Base-by-base conservation (phyloP, 2,888 invertebrate genomes). In the Platycheirus albimanus region DNA sequence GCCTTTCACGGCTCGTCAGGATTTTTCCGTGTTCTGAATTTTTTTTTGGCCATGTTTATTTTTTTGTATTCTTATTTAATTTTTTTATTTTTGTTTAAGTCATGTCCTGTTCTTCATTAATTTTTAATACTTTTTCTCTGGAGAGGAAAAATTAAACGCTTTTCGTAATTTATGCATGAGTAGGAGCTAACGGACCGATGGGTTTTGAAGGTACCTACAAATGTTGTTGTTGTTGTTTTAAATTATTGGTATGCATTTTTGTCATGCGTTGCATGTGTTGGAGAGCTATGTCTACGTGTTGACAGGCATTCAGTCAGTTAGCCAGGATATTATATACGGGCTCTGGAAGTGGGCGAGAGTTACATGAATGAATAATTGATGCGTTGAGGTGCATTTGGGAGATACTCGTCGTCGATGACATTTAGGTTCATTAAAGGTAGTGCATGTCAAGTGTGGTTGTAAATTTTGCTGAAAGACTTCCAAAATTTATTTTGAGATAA, bases 101-200 rank as follows among this genome's bases (percentile, higher is more conserved):
- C 41, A 52, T 72, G 36, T 67, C 72, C 78, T 78, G 78, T 43
- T 67, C 51, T 66, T 72, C 78, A 72, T 78, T 78, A 78, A 58
- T 36, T 30, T 63, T 78, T 19, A 47, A 78, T 67, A 30, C 36
- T 17, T 58, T 67, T 52, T 61, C 72, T 61, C 38, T 51, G 45
- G 72, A 47, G 78, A 72, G 72, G 51, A 66, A 52, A 67, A 72
- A 72, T 78, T 78, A 78, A 78, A 78, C 67, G 78, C 49, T 78
- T 78, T 67, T 61, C 30, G 52, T 72, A 61, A 78, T 61, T 72
- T 78, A 78, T 78, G 58, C 72, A 78, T 72, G 72, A 78, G 52
- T 45, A 45, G 43, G n/a, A 47, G 71, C 10, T 36, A 19, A 41
- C 20, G 15, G 33, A 47, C 38, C 28, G 47, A 61, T 51, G 13